These are phyloP conservation scores for Struthio camelus DNA, from an alignment of 2,113 vertebrate genomes.

Conservation along the genomic window DNA sequence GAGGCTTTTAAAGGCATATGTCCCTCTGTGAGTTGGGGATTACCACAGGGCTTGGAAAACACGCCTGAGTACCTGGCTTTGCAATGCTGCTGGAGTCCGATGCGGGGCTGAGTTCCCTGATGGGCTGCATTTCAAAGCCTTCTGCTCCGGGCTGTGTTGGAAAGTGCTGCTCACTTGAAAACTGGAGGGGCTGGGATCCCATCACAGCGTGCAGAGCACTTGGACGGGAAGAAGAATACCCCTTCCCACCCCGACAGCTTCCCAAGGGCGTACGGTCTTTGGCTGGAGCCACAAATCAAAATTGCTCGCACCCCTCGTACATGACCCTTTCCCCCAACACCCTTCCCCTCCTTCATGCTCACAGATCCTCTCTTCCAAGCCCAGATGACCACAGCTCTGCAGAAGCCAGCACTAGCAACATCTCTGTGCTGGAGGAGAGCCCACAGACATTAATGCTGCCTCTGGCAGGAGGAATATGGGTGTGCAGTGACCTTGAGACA, in stretches of 20 bases:
- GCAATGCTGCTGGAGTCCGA: not conserved
- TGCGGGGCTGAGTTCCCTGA: fast-evolving
- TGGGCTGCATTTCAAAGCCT: not conserved
- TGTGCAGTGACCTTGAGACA: not conserved
- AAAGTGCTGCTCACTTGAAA: not conserved
- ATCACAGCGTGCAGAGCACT: fast-evolving
- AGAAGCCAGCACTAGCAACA: not conserved
- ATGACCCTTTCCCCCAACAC: not conserved
- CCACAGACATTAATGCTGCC: not conserved
- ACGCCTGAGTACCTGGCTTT: not conserved
- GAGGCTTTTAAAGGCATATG: not conserved
- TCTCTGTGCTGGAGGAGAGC: not conserved
- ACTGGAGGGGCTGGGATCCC: not conserved
- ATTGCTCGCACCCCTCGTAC: fast-evolving
- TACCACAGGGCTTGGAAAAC: not conserved
- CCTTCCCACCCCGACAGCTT: not conserved
- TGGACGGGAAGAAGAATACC: not conserved
- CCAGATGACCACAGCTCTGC: not conserved
- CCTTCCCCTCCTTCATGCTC: not conserved
- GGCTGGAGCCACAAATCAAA: not conserved
- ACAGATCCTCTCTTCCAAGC: not conserved
- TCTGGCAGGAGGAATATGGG: not conserved
- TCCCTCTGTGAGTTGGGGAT: not conserved
- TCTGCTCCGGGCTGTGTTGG: not conserved
- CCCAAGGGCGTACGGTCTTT: not conserved